Percentiles rank a stretch among this genome's conserved stretches.
These are phyloP conservation scores for Atopsyche davidsoni DNA, from an alignment of 1,140 invertebrate genomes.

Conservation along the genomic window DNA sequence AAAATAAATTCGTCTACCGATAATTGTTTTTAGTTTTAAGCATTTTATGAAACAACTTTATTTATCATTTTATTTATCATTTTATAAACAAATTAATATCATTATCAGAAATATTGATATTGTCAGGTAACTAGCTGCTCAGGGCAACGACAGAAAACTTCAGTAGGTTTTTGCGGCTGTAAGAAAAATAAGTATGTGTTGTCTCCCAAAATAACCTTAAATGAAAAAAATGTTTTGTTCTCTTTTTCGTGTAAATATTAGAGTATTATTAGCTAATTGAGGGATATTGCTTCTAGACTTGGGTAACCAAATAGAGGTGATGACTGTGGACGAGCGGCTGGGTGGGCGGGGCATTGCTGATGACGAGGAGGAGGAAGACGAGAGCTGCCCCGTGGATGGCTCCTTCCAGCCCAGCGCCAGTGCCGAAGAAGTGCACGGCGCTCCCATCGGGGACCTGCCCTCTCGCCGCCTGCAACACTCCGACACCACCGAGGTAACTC, in stretches of 20 bases:
- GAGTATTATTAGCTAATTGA: too few relatives aligned
- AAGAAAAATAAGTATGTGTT: too few relatives aligned
- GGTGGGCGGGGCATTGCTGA: conserved; percentile 27
- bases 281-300: conserved; percentile 39
- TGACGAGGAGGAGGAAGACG: conserved; percentile 39
- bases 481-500: conserved; percentile 26
- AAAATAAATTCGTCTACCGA: too few relatives aligned
- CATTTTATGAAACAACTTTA: too few relatives aligned
- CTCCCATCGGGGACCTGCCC: conserved; percentile 40
- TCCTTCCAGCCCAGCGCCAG: conserved; percentile 39
- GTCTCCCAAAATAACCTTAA: not conserved
- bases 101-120: too few relatives aligned
- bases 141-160: too few relatives aligned
- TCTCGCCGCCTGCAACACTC: conserved; percentile 21
- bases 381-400: conserved; percentile 38
- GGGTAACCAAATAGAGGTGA: conserved; percentile 46
- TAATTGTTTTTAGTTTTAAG: too few relatives aligned
- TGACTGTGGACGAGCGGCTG: conserved; percentile 36
- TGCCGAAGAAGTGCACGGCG: conserved; percentile 42
- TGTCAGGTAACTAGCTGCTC: too few relatives aligned
- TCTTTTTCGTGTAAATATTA: not conserved
- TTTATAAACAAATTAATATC: too few relatives aligned
- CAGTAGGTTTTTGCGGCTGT: too few relatives aligned
- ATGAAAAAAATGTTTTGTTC: not conserved
- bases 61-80: too few relatives aligned